Percentiles rank a stretch among this genome's conserved stretches.
Evolutionary conservation across 1,140 invertebrate genomes (phyloP).

Genomic region (Nymphalis io): DNA sequence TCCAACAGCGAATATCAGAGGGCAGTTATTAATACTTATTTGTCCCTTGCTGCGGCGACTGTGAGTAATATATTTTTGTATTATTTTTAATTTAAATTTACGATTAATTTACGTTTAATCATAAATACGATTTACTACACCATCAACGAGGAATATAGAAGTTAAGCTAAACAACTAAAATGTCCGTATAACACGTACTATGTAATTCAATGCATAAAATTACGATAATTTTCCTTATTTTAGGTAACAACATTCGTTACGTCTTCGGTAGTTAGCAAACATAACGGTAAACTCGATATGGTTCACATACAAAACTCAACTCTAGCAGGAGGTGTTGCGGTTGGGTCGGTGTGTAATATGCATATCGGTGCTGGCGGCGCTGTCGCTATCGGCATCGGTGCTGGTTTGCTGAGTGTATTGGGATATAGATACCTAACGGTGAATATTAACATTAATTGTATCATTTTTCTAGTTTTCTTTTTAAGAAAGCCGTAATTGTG

Average conservation of each 20-base stretch:
- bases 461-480: not conserved
- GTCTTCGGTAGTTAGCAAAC: slow-evolving; percentile 88
- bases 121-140: too few relatives aligned
- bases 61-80: slow-evolving; percentile 57
- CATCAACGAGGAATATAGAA: too few relatives aligned
- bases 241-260: slow-evolving; percentile 91
- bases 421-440: slow-evolving; percentile 94
- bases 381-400: slow-evolving; percentile 89
- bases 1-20: slow-evolving; percentile 89
- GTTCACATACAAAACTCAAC: slow-evolving; percentile 95
- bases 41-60: slow-evolving; percentile 90
- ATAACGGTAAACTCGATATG: slow-evolving; percentile 91
- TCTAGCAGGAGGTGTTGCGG: slow-evolving; percentile 89
- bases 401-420: slow-evolving; percentile 90
- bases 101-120: too few relatives aligned
- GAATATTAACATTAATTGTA: slow-evolving; percentile 51
- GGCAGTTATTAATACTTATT: slow-evolving; percentile 96
- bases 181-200: too few relatives aligned
- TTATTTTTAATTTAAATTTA: slow-evolving; percentile 14
- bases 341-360: slow-evolving; percentile 87
- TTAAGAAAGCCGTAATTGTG: too few relatives aligned
- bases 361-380: slow-evolving; percentile 94
- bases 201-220: too few relatives aligned
- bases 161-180: too few relatives aligned
- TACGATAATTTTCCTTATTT: slow-evolving; percentile 7